Conservation (phyloP, 1,140 invertebrate species). For the Leptoteleia sp. region DNA sequence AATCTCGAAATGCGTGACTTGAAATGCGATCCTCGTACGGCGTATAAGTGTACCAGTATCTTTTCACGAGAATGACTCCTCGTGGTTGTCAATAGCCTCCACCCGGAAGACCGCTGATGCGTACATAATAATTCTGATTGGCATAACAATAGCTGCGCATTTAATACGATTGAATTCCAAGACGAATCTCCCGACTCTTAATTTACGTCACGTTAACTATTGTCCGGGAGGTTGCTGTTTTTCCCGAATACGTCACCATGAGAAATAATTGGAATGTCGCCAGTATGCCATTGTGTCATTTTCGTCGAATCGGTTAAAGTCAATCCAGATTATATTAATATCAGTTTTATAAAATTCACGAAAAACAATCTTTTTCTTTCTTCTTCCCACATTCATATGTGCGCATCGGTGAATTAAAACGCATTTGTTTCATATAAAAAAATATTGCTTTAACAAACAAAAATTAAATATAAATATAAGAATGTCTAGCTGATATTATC, state of each 20-base stretch:
- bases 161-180: constrained; percentile 10
- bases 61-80: constrained; percentile 18
- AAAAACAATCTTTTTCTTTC: no score
- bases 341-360: no score
- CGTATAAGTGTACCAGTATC: constrained; percentile 23
- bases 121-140: constrained; percentile 46
- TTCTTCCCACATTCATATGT: no score
- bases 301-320: not conserved
- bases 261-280: not conserved
- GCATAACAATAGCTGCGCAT: constrained; percentile 27
- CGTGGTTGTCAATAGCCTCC: constrained; percentile 20
- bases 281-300: not conserved
- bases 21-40: constrained; percentile 24
- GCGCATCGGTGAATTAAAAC: no score
- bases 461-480: no score
- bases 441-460: no score
- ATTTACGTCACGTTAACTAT: constrained; percentile 17
- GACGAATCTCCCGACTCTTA: constrained; percentile 13
- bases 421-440: no score
- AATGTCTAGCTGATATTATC: no score
- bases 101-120: constrained; percentile 19
- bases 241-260: not conserved
- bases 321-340: not conserved
- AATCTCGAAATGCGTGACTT: constrained; percentile 26
- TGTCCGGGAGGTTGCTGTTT: not conserved